phyloP scores from a whole-genome alignment of 2,113 vertebrate genomes.

The Gymnobelideus leadbeateri region DNA sequence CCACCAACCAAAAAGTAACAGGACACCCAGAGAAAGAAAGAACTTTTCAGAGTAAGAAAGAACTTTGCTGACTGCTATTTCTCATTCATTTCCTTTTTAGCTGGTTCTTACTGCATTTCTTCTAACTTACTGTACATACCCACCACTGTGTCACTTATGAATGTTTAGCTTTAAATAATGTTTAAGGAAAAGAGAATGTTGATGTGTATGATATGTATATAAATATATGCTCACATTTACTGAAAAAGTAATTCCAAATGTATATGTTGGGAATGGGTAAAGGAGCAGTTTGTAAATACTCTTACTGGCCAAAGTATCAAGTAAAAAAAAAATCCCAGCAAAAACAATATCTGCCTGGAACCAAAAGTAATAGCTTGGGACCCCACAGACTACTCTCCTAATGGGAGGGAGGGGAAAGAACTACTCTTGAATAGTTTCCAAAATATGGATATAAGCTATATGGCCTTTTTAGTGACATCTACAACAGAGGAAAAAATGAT shows the following conservation, averaged over 20 bases:
- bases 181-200: constrained; percentile 47
- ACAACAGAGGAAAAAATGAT: neutral
- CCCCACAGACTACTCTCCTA: neutral
- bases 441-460: neutral
- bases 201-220: neutral
- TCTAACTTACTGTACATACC: constrained; percentile 16
- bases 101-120: constrained; percentile 54
- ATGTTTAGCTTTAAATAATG: constrained; percentile 1
- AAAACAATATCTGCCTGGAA: constrained; percentile 37
- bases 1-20: constrained; percentile 28
- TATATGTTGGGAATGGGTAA: neutral
- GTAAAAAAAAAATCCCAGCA: neutral
- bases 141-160: neutral
- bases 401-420: constrained; percentile 22
- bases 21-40: neutral
- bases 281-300: neutral
- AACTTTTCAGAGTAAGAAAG: neutral
- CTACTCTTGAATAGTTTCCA: neutral
- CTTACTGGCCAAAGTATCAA: neutral
- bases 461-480: neutral
- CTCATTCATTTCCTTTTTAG: neutral
- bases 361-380: neutral
- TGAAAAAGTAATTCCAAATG: constrained; percentile 33
- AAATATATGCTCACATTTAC: neutral
- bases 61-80: neutral